Percentiles rank a stretch among this genome's conserved stretches.
phyloP scores from a whole-genome alignment of 2,888 invertebrate genomes.

The Ctenicera cuprea region DNA sequence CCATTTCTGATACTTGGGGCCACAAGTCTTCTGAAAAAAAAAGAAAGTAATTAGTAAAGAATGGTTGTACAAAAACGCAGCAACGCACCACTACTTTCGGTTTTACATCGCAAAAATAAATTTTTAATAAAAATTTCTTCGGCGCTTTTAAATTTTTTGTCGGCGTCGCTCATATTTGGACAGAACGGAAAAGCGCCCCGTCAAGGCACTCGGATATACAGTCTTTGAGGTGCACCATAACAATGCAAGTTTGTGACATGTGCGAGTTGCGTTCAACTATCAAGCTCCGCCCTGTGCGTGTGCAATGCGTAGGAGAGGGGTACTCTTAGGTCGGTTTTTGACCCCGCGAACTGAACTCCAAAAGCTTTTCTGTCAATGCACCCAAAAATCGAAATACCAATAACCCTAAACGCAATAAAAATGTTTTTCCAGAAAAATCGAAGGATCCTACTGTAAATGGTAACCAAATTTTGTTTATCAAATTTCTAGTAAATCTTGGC shows the following conservation, averaged over 20 bases:
- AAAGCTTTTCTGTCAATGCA: conserved; percentile 41
- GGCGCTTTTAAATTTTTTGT: conserved; percentile 60
- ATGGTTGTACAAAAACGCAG: not conserved
- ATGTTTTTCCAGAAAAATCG: too few relatives aligned
- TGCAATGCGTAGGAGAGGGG: conserved; percentile 65
- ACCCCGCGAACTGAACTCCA: conserved; percentile 61
- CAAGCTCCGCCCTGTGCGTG: conserved; percentile 69
- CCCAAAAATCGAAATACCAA: conserved; percentile 37
- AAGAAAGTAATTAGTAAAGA: conserved; percentile 61
- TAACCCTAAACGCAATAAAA: not conserved
- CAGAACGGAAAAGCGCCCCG: conserved; percentile 30
- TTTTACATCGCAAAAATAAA: conserved; percentile 65
- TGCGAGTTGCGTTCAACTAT: conserved; percentile 64
- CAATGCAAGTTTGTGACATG: conserved; percentile 65
- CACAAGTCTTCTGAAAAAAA: conserved; percentile 72
- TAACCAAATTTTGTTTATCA: too few relatives aligned
- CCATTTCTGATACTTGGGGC: conserved; percentile 71
- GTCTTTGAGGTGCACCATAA: conserved; percentile 61
- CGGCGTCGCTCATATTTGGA: conserved; percentile 37
- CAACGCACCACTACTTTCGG: conserved; percentile 63
- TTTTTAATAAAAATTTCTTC: conserved; percentile 67
- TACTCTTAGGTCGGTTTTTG: conserved; percentile 68
- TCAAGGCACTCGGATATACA: conserved; percentile 57
- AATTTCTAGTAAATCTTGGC: too few relatives aligned
- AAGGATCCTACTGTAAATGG: too few relatives aligned